Evolutionary conservation across 2,797 vertebrate genomes (phyloP).

Genomic region (Anniella stebbinsi): DNA sequence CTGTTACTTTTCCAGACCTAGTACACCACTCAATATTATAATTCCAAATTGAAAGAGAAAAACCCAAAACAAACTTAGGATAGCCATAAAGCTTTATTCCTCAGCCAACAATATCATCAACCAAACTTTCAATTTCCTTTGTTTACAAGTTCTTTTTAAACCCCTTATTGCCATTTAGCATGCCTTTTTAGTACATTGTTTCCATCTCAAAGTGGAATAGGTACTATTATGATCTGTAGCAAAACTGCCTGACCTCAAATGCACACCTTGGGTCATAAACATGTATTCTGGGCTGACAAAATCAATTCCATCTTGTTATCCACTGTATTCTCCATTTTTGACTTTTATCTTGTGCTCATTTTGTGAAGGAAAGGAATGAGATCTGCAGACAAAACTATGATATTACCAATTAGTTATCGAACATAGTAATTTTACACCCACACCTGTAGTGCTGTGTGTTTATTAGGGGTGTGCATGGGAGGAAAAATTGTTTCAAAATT

Average conservation of each 20-base stretch:
- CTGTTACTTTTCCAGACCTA: conserved; percentile 2
- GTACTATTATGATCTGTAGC: conserved; percentile 25
- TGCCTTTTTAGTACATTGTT: conserved; percentile 14
- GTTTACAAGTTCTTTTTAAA: conserved; percentile 28
- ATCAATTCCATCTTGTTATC: neutral
- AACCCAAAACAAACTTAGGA: conserved; percentile 26
- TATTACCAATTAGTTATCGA: neutral
- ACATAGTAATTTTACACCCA: neutral
- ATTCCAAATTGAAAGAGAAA: conserved; percentile 8
- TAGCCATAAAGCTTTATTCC: conserved; percentile 15
- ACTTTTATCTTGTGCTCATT: neutral
- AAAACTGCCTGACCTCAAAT: conserved; percentile 22
- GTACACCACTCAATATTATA: neutral
- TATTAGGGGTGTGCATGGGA: too few species aligned
- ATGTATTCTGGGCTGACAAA: neutral
- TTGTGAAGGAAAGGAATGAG: neutral
- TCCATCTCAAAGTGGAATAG: conserved; percentile 9
- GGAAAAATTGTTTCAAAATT: too few species aligned
- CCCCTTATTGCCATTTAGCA: conserved; percentile 30
- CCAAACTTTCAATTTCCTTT: conserved; percentile 43
- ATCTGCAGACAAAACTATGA: neutral
- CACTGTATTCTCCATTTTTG: neutral
- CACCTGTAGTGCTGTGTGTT: neutral
- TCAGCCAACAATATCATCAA: conserved; percentile 37
- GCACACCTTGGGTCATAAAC: neutral